Evolutionary conservation across 2,113 vertebrate species (phyloP), one percentile per base, ranked within the genome.

Genomic region (Tragelaphus scriptus): DNA sequence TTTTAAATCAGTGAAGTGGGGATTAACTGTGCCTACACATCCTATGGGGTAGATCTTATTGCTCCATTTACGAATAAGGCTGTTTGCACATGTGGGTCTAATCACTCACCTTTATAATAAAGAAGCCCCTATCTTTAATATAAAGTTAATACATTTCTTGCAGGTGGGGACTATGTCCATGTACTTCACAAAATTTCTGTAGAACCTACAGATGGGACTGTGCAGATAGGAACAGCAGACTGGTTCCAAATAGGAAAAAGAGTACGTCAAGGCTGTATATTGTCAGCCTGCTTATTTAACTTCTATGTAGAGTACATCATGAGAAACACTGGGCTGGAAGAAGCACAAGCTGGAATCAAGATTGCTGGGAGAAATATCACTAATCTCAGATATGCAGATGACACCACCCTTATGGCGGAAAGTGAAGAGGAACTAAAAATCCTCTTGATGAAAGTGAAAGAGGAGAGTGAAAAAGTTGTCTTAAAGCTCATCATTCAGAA

Each of bases 401-500:
- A 71, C n/a, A 71, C 17, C 4, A 71, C n/a, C 17, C 1, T 21
- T 71, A 5, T 1, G 17, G 17, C 1, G 2, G 7, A 68, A 36
- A 68, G 32, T 10, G 65, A 68, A 68, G 15, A 65, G 15, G 32
- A 68, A n/a, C 65, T 21, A 10, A 19, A n/a, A 2, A 68, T 8
- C 8, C n/a, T 68, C 65, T 36, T 68, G 4, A 68, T 68, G 4
- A 68, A 21, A 21, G 65, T 36, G n/a, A 36, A 68, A 68, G 32
- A 68, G 65, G 32, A 36, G 4, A 68, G 65, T 21, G 4, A 36
- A 36, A 68, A 68, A 36, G n/a, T n/a, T 68, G n/a, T 2, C 65
- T 36, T 68, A 68, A 21, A 68, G 17, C n/a, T 68, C 9, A 36
- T 21, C 32, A 21, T 36, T 71, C 9, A 21, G 65, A 36, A 71